These are phyloP conservation scores for Exephanes ischioxanthus DNA, from an alignment of 2,888 invertebrate genomes.

Conservation along the genomic window DNA sequence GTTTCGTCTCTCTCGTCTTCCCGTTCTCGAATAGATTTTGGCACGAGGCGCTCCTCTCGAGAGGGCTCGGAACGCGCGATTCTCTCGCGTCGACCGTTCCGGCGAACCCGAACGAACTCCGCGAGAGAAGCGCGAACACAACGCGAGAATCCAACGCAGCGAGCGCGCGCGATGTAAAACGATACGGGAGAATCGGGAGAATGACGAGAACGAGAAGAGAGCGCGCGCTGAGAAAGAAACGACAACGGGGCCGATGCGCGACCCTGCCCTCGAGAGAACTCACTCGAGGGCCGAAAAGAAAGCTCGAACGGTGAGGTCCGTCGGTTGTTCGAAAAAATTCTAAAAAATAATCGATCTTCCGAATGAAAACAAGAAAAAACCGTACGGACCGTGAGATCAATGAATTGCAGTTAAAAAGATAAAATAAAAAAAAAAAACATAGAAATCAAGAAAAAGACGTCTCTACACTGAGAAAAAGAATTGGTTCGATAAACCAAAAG, in stretches of 20 bases:
- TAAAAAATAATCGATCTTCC: neutral
- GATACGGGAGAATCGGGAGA: constrained; percentile 59
- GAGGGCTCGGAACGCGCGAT: constrained; percentile 29
- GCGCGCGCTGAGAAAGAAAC: constrained; percentile 61
- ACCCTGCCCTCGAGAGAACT: constrained; percentile 39
- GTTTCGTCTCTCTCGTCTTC: constrained; percentile 51
- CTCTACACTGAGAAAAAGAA: neutral
- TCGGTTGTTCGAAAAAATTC: neutral
- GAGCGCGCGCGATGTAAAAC: constrained; percentile 47
- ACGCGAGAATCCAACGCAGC: constrained; percentile 50
- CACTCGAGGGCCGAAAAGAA: constrained; percentile 1
- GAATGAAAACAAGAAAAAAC: neutral
- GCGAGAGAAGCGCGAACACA: constrained; percentile 45
- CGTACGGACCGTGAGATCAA: constrained; percentile 17
- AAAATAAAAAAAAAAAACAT: constrained; percentile 5
- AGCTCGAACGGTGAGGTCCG: neutral
- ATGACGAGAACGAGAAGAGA: constrained; percentile 54
- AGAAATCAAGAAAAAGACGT: neutral
- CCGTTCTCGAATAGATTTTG: constrained; percentile 68
- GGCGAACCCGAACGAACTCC: constrained; percentile 64
- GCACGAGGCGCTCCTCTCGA: constrained; percentile 51
- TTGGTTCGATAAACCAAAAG: no score
- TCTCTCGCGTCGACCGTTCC: constrained; percentile 54
- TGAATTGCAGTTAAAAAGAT: neutral
- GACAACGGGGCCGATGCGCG: constrained; percentile 16